Base-by-base conservation (phyloP, 2,797 vertebrate genomes). In the Rhinogobio ventralis region DNA sequence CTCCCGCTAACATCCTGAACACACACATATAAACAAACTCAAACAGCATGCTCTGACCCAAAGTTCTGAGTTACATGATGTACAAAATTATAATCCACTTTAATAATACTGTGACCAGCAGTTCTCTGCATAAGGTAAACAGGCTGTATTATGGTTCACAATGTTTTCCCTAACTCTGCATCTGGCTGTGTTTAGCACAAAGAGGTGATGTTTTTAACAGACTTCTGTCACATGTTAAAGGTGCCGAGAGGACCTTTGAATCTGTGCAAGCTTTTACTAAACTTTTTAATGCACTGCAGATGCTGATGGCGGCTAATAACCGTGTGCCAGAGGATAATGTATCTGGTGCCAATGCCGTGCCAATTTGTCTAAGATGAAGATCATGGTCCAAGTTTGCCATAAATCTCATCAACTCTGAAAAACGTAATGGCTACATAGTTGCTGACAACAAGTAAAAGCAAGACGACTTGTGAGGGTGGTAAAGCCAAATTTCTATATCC, bases 261-360 rank as follows among this genome's bases (percentile, higher is more conserved):
- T 62, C 66, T 62, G 9, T 72, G 28, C 55, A 72, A 62, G 14
- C 23, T 80, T 83, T 73, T 75, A 45, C 74, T 80, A 9, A 53
- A 30, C 3, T 86, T 39, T 53, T 72, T 79, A 72, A 79, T 79
- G 66, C 20, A 81, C 20, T 83, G 79, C 71, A 85, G 79, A 89
- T 74, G 78, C 78, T 79, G 51, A 86, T 33, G 25, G 75, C 46
- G n/a, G 79, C 20, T 77, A 64, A 78, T 85, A 86, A 55, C n/a
- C 64, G 30, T 66, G 39, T 85, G 82, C 80, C 88, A 89, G 74
- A 79, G 19, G 23, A 83, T 87, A 88, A 87, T 87, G n/a, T 76
- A 60, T 71, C n/a, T 39, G 39, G 53, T 66, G 68, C 36, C 81
- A 66, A 79, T 66, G 36, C 57, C 1, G 28, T 82, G 53, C 10